Base-by-base conservation (phyloP, 2,888 invertebrate species). In the Drosophila mayaguana region DNA sequence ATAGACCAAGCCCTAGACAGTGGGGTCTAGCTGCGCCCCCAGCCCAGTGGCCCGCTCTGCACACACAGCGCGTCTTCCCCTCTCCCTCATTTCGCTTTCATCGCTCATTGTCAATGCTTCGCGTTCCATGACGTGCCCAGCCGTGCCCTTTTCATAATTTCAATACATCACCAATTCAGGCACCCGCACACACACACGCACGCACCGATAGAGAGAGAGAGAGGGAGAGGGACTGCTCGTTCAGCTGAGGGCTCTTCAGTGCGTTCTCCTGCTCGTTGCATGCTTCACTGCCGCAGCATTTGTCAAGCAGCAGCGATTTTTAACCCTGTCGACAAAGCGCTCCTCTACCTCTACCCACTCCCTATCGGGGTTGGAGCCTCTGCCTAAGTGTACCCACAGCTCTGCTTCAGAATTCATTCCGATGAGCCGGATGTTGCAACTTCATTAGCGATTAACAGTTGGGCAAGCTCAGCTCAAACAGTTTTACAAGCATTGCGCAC, bases 101-200 rank as follows among this genome's bases (percentile, higher is more conserved):
- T 75, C 84, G 84, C 83, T 64, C 86, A 83, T 83, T 83, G 88
- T 83, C 80, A 82, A 63, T 68, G 83, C 74, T 57, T 62, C 51
- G 70, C 70, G 80, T 71, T 79, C 80, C 77, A 45, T 79, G 77
- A 71, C 75, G 72, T 76, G 72, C 63, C 61, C 75, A 71, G 78
- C 65, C 66, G 85, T 77, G 82, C 83, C 83, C 80, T 82, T 72
- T 86, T 88, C 86, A 86, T 88, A 84, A 84, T 84, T 88, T 88
- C 89, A 78, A 83, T 83, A 76, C 87, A 83, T 83, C 86, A 71
- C 62, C 71, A 59, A 63, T 36, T 40, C 59, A 48, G 54, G 64
- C 72, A 72, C 59, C 57, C 61, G 59, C 64, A 60, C 74, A 40
- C 11, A 60, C 63, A 22, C 46, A 22, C 72, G 68, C 53, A 54